These are phyloP conservation scores for Tachypleus tridentatus DNA, from an alignment of 1,140 invertebrate genomes.

Conservation along the genomic window DNA sequence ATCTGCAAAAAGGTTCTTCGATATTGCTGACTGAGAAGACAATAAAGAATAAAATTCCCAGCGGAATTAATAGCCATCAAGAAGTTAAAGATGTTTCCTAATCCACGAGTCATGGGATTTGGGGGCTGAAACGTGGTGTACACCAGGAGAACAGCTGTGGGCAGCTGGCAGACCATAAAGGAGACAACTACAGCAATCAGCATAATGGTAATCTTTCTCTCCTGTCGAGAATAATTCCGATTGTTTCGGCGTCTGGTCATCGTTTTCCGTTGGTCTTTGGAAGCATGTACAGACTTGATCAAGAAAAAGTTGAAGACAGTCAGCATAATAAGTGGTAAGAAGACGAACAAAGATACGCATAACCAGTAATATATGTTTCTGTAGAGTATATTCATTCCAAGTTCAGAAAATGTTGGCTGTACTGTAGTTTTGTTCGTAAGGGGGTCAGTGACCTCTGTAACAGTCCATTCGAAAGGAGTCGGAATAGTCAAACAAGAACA, in stretches of 20 bases:
- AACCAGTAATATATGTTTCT: slow-evolving; percentile 51
- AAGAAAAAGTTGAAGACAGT: slow-evolving; percentile 59
- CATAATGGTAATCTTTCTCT: slow-evolving; percentile 59
- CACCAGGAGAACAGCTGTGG: slow-evolving; percentile 46
- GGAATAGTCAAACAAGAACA: slow-evolving; percentile 49
- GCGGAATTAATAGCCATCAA: slow-evolving; percentile 54
- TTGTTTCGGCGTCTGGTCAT: slow-evolving; percentile 37
- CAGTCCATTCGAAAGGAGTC: slow-evolving; percentile 50
- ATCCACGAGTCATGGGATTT: slow-evolving; percentile 33
- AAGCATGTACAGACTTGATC: slow-evolving; percentile 49
- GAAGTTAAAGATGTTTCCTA: slow-evolving; percentile 60
- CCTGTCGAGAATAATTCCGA: slow-evolving; percentile 38
- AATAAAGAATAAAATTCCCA: slow-evolving; percentile 63
- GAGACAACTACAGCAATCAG: slow-evolving; percentile 59
- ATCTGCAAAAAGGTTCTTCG: slow-evolving; percentile 52
- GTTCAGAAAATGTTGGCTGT: slow-evolving; percentile 16
- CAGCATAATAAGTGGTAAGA: slow-evolving; percentile 51
- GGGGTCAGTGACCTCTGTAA: slow-evolving; percentile 24
- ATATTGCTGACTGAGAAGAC: slow-evolving; percentile 60
- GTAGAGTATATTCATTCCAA: slow-evolving; percentile 45
- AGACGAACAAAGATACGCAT: slow-evolving; percentile 48
- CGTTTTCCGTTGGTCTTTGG: slow-evolving; percentile 39
- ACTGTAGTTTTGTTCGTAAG: slow-evolving; percentile 17
- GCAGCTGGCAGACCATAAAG: slow-evolving; percentile 58
- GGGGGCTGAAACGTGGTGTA: slow-evolving; percentile 37